Conservation (phyloP, 2,888 invertebrate genomes). For the Andrena dorsata region DNA sequence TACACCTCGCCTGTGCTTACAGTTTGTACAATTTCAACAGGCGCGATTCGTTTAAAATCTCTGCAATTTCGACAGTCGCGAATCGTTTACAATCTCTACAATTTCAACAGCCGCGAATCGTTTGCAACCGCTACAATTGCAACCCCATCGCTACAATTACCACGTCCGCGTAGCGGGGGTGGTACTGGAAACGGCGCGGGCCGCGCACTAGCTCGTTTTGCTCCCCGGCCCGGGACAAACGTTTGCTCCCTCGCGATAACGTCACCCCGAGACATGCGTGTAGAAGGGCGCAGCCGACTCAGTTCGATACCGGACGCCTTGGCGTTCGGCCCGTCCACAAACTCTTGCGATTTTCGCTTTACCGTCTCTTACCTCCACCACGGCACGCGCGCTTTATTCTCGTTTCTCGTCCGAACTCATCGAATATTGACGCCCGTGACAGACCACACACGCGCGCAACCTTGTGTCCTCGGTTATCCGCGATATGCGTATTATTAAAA, state of each 20-base stretch:
- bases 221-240: constrained; percentile 58
- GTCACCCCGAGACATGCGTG: constrained; percentile 61
- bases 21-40: too few species aligned
- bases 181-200: constrained; percentile 28
- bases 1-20: too few species aligned
- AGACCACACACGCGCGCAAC: background rate
- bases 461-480: constrained; percentile 10
- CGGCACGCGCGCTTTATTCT: constrained; percentile 15
- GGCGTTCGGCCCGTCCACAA: constrained; percentile 57
- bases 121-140: too few species aligned
- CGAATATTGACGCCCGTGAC: background rate
- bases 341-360: constrained; percentile 2
- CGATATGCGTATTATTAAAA: constrained; percentile 56
- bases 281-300: constrained; percentile 50
- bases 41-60: too few species aligned
- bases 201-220: constrained; percentile 51
- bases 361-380: background rate
- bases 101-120: too few species aligned
- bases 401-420: background rate
- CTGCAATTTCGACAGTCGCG: too few species aligned
- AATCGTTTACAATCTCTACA: too few species aligned
- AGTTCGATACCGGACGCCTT: constrained; percentile 75
- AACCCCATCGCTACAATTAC: too few species aligned
- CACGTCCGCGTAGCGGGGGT: background rate
- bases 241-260: constrained; percentile 50